Percentiles rank a stretch among this genome's conserved stretches.
Evolutionary conservation across 2,797 vertebrate genomes (phyloP).

Genomic region (Dipus sagitta): DNA sequence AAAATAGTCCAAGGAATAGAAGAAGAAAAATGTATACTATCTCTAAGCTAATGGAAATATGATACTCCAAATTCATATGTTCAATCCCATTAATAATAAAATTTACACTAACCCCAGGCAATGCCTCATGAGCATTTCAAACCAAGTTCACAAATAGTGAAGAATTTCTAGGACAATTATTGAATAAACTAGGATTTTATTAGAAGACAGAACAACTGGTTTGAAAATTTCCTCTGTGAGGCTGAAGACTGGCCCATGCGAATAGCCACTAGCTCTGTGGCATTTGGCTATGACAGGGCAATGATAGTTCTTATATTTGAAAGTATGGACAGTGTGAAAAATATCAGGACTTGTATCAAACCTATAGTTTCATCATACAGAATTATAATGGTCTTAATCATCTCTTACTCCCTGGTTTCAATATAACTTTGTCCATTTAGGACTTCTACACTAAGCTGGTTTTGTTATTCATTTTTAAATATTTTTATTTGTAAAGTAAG

Average conservation of each 20-base stretch:
- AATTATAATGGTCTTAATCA: background rate
- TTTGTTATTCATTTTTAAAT: no score
- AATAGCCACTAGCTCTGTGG: background rate
- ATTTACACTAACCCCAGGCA: slow-evolving; percentile 34
- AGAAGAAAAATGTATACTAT: background rate
- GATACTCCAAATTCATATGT: background rate
- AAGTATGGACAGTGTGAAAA: background rate
- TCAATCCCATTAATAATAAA: slow-evolving; percentile 35
- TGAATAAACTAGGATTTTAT: background rate
- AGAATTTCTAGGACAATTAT: background rate
- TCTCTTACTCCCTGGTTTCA: background rate
- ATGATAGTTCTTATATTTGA: background rate
- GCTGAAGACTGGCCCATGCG: background rate
- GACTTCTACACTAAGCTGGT: background rate
- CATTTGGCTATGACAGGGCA: background rate
- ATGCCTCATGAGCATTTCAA: slow-evolving; percentile 37
- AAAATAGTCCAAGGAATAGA: background rate
- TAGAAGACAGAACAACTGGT: background rate
- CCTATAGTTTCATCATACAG: background rate
- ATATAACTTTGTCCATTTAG: background rate
- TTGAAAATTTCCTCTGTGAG: background rate
- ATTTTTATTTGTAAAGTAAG: no score
- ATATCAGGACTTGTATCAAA: background rate
- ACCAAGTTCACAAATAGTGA: background rate
- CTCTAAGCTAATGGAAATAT: slow-evolving; percentile 23